Evolutionary conservation across 2,888 invertebrate genomes (phyloP).

Genomic region (Pristionchus japonicus): DNA sequence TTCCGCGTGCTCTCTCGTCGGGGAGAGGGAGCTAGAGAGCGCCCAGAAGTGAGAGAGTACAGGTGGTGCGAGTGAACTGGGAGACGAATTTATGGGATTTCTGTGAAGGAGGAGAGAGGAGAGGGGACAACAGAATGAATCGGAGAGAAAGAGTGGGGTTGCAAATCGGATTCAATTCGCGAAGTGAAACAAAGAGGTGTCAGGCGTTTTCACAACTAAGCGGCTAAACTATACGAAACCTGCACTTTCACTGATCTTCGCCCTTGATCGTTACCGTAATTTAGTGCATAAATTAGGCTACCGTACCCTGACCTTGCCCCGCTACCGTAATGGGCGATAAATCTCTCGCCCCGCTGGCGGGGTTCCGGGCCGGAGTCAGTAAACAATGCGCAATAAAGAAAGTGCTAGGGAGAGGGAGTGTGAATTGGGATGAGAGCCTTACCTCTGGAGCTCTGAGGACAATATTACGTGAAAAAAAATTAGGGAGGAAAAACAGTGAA

Average conservation of each 20-base stretch:
- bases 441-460: no score
- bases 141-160: background rate
- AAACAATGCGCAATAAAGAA: background rate
- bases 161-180: slow-evolving; percentile 18
- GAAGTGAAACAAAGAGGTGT: slow-evolving; percentile 9
- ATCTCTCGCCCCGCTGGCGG: background rate
- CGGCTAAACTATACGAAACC: background rate
- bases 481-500: no score
- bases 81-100: slow-evolving; percentile 39
- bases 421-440: background rate
- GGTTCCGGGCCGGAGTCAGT: background rate
- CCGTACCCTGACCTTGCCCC: background rate
- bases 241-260: background rate
- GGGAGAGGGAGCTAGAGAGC: background rate
- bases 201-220: background rate
- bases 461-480: no score
- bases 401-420: background rate
- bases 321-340: background rate
- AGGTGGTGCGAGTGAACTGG: slow-evolving; percentile 35
- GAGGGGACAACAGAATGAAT: background rate
- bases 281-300: background rate
- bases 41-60: background rate
- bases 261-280: background rate
- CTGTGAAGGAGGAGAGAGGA: background rate
- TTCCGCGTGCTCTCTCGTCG: background rate